Conservation (phyloP, 2,113 vertebrate species). For the Anas platyrhynchos region DNA sequence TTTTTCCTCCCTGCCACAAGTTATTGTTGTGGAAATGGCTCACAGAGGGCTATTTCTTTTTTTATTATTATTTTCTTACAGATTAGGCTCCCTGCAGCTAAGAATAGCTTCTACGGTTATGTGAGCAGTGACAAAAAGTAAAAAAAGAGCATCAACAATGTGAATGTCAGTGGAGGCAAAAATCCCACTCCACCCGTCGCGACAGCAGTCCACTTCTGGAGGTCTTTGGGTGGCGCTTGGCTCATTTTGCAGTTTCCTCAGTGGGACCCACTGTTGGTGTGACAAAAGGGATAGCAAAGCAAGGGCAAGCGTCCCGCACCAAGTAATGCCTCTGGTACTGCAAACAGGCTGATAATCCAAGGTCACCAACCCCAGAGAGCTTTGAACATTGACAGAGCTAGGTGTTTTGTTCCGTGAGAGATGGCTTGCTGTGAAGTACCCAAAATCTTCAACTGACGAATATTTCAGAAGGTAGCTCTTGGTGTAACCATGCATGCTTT, state of each 20-base stretch:
- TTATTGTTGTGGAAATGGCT: conserved; percentile 63
- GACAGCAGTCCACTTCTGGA: conserved; percentile 9
- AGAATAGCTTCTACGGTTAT: conserved; percentile 46
- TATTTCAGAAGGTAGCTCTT: background rate
- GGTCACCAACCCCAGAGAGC: background rate
- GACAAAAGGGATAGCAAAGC: background rate
- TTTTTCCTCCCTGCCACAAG: conserved; percentile 49
- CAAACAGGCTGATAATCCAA: background rate
- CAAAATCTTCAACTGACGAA: background rate
- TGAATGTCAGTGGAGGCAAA: background rate
- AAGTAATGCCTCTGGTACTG: background rate
- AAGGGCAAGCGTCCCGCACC: background rate
- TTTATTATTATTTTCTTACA: background rate
- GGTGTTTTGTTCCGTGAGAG: background rate
- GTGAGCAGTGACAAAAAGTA: conserved; percentile 25
- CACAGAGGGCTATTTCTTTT: background rate
- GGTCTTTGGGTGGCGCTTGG: background rate
- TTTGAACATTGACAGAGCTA: background rate
- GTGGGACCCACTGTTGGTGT: background rate
- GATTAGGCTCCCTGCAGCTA: conserved; percentile 14
- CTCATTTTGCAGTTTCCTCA: background rate
- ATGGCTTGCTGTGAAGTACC: conserved; percentile 23
- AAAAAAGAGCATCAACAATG: background rate
- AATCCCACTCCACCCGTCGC: background rate
- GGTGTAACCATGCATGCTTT: background rate